Percentiles rank a stretch among this genome's conserved stretches.
These are phyloP conservation scores for Knipowitschia caucasica DNA, from an alignment of 2,797 vertebrate species.

Conservation along the genomic window DNA sequence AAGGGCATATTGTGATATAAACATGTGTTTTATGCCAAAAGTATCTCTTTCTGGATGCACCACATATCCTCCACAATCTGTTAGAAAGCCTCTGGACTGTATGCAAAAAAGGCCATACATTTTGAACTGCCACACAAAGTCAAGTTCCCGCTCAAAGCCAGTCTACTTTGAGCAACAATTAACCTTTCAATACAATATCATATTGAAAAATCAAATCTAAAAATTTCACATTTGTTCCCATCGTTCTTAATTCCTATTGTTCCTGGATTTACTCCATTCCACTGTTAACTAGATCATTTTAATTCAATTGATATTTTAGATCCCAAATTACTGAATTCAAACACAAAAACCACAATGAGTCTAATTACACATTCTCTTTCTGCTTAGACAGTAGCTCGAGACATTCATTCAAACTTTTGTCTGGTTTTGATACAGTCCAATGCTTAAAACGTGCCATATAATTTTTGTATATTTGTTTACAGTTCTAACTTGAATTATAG, in stretches of 20 bases:
- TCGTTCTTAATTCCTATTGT: too few relatives aligned
- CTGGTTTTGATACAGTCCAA: conserved; percentile 6
- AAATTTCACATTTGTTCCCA: too few relatives aligned
- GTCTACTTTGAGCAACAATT: neutral
- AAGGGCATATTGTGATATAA: conserved; percentile 44
- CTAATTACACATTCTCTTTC: too few relatives aligned
- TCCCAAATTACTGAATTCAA: too few relatives aligned
- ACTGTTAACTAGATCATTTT: too few relatives aligned
- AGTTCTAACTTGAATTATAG: neutral
- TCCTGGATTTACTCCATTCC: too few relatives aligned
- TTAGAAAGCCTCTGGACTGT: conserved; percentile 10
- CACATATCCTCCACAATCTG: conserved; percentile 16
- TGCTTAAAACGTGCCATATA: conserved; percentile 42
- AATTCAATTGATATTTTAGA: too few relatives aligned
- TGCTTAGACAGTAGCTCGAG: too few relatives aligned
- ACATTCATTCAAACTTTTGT: too few relatives aligned
- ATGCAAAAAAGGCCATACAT: neutral
- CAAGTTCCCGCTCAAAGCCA: neutral
- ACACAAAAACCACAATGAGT: too few relatives aligned
- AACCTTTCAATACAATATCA: neutral
- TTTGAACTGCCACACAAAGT: neutral
- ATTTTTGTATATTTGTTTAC: conserved; percentile 16
- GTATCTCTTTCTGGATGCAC: conserved; percentile 37
- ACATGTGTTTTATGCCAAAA: conserved; percentile 44
- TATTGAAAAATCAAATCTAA: too few relatives aligned